Conservation (phyloP, 2,797 vertebrate genomes). For the Cossypha niveicapilla region DNA sequence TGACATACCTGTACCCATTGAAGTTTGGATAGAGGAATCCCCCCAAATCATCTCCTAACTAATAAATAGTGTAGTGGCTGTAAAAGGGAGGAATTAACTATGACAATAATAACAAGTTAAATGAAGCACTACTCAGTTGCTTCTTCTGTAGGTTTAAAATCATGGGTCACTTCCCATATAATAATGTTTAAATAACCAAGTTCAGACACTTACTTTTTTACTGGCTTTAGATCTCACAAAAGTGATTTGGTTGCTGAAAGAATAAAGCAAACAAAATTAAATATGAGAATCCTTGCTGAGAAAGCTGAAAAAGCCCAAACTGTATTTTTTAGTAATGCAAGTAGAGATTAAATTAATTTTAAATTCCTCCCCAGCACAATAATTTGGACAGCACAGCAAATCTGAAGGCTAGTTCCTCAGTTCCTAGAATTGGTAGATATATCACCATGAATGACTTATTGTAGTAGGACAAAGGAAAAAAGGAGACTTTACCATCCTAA, state of each 20-base stretch:
- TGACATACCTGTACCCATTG: rapidly evolving
- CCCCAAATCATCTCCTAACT: background rate
- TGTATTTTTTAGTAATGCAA: background rate
- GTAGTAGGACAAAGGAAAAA: background rate
- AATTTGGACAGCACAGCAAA: background rate
- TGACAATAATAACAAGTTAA: background rate
- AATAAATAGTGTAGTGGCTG: background rate
- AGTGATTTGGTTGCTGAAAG: background rate
- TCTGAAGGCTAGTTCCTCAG: background rate
- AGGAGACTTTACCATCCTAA: background rate
- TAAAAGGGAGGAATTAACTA: background rate
- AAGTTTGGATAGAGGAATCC: background rate
- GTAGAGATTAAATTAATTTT: background rate
- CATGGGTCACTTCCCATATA: background rate
- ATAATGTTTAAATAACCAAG: background rate
- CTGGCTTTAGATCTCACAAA: background rate
- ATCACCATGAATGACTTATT: background rate
- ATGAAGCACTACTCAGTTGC: background rate
- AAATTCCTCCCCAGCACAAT: background rate
- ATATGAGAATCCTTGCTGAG: background rate
- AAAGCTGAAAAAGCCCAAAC: background rate
- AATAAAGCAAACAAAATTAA: background rate
- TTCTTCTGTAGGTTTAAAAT: background rate
- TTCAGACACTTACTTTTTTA: background rate
- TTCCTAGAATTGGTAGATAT: background rate